Evolutionary conservation across 2,888 invertebrate genomes (phyloP).

Genomic region (Agrotis segetum): DNA sequence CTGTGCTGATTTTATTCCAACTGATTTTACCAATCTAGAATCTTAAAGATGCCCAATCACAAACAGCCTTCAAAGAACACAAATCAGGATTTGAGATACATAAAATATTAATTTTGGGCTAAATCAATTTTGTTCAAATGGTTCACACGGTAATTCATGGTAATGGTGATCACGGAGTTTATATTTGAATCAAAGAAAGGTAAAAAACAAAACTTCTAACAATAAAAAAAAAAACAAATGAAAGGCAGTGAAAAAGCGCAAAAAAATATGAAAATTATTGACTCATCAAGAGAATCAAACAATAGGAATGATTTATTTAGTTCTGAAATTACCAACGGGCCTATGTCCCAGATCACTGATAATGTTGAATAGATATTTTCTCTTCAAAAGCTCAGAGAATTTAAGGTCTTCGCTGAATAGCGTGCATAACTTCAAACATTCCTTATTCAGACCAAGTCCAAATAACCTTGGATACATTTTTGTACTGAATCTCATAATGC

Average conservation of each 20-base stretch:
- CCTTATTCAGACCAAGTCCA: slow-evolving; percentile 20
- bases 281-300: not conserved
- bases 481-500: slow-evolving; percentile 27
- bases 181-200: no score
- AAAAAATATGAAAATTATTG: not conserved
- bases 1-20: not conserved
- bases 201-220: no score
- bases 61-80: no score
- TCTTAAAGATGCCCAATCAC: no score
- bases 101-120: no score
- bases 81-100: no score
- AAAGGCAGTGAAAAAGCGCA: not conserved
- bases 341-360: slow-evolving; percentile 18
- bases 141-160: no score
- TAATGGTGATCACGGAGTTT: no score
- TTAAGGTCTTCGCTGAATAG: slow-evolving; percentile 26
- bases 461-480: slow-evolving; percentile 35
- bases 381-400: slow-evolving; percentile 22
- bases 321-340: slow-evolving; percentile 10
- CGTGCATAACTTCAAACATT: slow-evolving; percentile 35
- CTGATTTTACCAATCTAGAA: no score
- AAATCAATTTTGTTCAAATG: no score
- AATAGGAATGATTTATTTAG: slow-evolving; percentile 13
- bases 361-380: slow-evolving; percentile 19
- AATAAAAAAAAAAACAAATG: no score